Evolutionary conservation across 23 tunicate genomes (phyloP).

Genomic region (Diplosoma virens): DNA sequence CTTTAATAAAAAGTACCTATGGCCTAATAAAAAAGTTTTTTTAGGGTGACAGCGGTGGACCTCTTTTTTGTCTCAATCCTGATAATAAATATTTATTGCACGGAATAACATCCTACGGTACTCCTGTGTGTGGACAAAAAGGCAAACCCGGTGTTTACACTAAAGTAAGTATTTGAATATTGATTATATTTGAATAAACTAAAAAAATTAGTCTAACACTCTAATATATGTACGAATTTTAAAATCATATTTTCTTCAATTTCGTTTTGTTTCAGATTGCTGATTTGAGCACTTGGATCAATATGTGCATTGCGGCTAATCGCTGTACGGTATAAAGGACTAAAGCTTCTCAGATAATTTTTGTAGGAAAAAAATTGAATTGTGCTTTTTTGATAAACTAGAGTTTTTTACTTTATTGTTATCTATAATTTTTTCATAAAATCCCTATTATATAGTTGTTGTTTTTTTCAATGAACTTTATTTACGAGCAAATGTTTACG

Average conservation of each 20-base stretch:
- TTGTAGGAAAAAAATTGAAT: too few relatives aligned
- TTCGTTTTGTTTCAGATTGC: conserved; percentile 7
- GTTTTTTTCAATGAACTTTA: too few relatives aligned
- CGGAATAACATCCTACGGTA: conserved; percentile 25
- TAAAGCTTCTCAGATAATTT: too few relatives aligned
- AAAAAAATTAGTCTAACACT: neutral
- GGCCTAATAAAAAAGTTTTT: neutral
- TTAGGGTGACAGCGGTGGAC: conserved; percentile 23
- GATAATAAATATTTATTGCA: conserved; percentile 9
- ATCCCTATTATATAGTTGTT: too few relatives aligned
- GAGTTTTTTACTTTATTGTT: too few relatives aligned
- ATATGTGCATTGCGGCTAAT: conserved; percentile 10
- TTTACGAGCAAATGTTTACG: too few relatives aligned
- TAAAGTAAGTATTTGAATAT: neutral
- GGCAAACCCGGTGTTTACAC: conserved; percentile 11
- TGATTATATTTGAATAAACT: neutral
- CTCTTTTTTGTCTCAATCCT: neutral
- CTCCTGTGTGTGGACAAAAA: conserved; percentile 7
- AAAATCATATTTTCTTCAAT: neutral
- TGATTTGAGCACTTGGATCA: conserved; percentile 23
- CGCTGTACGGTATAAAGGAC: conserved; percentile 4
- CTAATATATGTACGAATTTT: neutral
- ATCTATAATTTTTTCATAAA: too few relatives aligned
- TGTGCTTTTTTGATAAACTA: too few relatives aligned
- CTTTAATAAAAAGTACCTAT: too few relatives aligned